These are phyloP conservation scores for Hydrotaea cyrtoneurina DNA, from an alignment of 2,888 invertebrate genomes.

Conservation along the genomic window DNA sequence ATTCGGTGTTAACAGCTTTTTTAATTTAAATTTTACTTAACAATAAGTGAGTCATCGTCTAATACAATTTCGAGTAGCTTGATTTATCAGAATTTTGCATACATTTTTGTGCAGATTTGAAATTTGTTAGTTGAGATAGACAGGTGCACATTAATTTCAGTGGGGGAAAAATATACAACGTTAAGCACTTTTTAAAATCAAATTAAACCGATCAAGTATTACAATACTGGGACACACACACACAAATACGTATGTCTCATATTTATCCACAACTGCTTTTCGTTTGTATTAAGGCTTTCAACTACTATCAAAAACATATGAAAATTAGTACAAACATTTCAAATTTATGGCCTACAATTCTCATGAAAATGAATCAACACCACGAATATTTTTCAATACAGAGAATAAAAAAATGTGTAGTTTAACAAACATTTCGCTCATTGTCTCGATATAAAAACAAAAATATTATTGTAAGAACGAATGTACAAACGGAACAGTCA, in stretches of 20 bases:
- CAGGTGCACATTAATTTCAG: too few relatives aligned
- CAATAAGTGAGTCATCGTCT: not conserved
- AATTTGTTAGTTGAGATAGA: too few relatives aligned
- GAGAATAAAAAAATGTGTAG: not conserved
- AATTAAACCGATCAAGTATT: too few relatives aligned
- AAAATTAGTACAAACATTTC: slow-evolving; percentile 4
- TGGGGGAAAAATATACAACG: too few relatives aligned
- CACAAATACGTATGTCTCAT: too few relatives aligned
- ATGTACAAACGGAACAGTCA: not conserved
- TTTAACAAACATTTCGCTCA: not conserved
- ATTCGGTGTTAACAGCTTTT: not conserved
- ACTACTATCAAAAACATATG: not conserved
- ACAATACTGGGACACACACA: too few relatives aligned
- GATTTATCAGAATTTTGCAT: not conserved
- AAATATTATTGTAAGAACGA: not conserved
- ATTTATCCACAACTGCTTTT: too few relatives aligned
- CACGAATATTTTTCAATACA: too few relatives aligned
- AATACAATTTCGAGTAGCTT: not conserved
- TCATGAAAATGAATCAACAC: slow-evolving; percentile 18
- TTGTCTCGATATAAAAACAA: not conserved
- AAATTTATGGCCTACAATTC: slow-evolving; percentile 25
- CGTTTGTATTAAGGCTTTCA: not conserved
- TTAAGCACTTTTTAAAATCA: too few relatives aligned
- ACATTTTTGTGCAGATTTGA: too few relatives aligned
- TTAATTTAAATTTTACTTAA: not conserved